Evolutionary conservation across 1,140 invertebrate genomes (phyloP), one percentile per base, ranked within the genome.

Genomic region (Heliothis virescens): DNA sequence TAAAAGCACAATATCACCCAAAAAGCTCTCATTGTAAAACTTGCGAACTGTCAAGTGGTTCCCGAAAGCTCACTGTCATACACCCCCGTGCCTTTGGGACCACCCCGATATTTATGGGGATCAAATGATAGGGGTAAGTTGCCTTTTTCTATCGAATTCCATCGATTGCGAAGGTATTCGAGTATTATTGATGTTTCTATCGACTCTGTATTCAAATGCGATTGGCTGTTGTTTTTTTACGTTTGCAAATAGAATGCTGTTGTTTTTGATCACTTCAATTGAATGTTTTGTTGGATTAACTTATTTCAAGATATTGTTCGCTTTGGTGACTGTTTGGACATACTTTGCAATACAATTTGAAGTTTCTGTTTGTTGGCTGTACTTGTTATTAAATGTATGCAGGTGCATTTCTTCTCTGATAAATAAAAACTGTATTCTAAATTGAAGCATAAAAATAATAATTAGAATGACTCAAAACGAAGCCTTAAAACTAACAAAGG

Each of bases 61-160:
- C 41, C 16, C 18, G 13, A 72, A 65, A 34, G 55, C 73, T 12
- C 69, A 72, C 41, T 75, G 21, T 69, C 74, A 72, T 63, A 78
- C 52, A 74, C 69, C 80, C 79, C 59, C 15, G 52, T 34, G 73
- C 78, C 83, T 55, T 71, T 41, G 82, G 73, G 62, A 81, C 72
- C 71, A 59, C 41, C 69, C 79, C 63, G 60, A 80, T 79, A 79
- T 82, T 82, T 82, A 82, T 82, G 69, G 60, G 80, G 73, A 75
- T 79, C 80, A 79, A 82, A 82, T 67, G 80, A 82, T 78, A 34
- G 69, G 80, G 55, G 26, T 60, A 50, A 53, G 11, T 77, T 53
- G 34, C 74, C 55, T 69, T 73, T 81, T 81, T 72, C 48, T 29
- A 59, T 69, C 10, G 21, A 69, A 5, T 69, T 50, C 12, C 41